Conservation (phyloP, 1,140 invertebrate species). For the Papilio helenus region DNA sequence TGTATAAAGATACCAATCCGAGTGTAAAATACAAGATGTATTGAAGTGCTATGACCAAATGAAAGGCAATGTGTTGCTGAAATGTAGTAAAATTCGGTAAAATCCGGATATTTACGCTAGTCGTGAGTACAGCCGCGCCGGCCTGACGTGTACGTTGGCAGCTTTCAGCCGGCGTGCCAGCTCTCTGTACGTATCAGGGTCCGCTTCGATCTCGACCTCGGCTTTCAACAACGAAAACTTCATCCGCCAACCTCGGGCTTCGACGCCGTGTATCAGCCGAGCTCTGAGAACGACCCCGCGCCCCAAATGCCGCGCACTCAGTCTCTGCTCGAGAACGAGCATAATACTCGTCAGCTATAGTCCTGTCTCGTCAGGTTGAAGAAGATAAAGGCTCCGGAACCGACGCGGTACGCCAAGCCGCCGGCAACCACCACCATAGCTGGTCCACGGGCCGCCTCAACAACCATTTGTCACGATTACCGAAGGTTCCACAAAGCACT, state of each 20-base stretch:
- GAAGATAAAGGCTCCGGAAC: conserved; percentile 74
- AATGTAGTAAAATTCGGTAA: conserved; percentile 43
- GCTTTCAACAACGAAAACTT: conserved; percentile 72
- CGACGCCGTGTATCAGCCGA: conserved; percentile 68
- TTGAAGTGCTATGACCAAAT: conserved; percentile 10
- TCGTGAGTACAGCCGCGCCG: conserved; percentile 55
- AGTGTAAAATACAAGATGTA: not conserved
- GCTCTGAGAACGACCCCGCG: conserved; percentile 69
- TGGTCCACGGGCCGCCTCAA: conserved; percentile 62
- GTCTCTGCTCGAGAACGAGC: conserved; percentile 79
- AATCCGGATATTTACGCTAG: conserved; percentile 66
- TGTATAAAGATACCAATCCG: not conserved
- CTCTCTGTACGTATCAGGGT: conserved; percentile 68
- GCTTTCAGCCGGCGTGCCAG: conserved; percentile 66
- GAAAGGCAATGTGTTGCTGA: conserved; percentile 19
- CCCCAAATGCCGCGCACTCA: conserved; percentile 68
- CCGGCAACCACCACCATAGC: conserved; percentile 76
- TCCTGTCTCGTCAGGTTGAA: conserved; percentile 78
- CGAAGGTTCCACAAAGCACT: conserved; percentile 49
- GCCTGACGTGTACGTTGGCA: conserved; percentile 70
- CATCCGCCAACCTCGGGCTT: conserved; percentile 75
- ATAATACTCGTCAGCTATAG: conserved; percentile 80
- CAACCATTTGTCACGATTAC: conserved; percentile 72
- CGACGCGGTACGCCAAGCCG: conserved; percentile 59
- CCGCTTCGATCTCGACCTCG: conserved; percentile 75